Conservation (phyloP, 53 echinoderm and acorn worm genomes). For the Mesocentrotus franciscanus region DNA sequence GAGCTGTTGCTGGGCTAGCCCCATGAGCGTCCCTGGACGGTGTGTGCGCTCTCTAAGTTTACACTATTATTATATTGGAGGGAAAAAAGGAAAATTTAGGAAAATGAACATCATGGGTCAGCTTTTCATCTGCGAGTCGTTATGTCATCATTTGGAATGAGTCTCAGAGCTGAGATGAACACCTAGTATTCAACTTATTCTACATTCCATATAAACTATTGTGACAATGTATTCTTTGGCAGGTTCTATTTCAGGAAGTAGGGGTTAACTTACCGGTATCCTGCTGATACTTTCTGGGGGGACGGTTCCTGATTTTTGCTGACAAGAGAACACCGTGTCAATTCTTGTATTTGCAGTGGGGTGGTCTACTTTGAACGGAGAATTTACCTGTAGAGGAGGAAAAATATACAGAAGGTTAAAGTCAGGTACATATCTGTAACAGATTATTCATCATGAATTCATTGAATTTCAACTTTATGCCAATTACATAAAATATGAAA, state of each 20-base stretch:
- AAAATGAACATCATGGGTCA: background rate
- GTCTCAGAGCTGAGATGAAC: no score
- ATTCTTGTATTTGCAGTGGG: conserved; percentile 83
- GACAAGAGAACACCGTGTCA: conserved; percentile 91
- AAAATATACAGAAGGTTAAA: background rate
- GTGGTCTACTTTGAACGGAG: conserved; percentile 87
- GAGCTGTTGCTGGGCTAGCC: no score
- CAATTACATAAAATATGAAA: background rate
- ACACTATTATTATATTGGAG: no score
- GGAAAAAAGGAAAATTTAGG: background rate
- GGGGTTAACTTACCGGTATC: conserved; percentile 83
- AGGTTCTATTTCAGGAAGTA: background rate
- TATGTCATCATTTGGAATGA: no score
- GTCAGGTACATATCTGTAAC: background rate
- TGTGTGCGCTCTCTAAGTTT: no score
- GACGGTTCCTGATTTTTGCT: conserved; percentile 77
- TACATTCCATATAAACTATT: background rate
- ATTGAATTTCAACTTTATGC: background rate
- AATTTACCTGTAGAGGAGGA: conserved; percentile 74
- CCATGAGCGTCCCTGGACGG: no score
- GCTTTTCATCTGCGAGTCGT: no score
- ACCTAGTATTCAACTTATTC: no score
- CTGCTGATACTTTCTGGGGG: conserved; percentile 76
- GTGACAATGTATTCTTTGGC: background rate
- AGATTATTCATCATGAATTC: background rate